Conservation (phyloP, 2,113 vertebrate species). For the Onychostoma macrolepis region DNA sequence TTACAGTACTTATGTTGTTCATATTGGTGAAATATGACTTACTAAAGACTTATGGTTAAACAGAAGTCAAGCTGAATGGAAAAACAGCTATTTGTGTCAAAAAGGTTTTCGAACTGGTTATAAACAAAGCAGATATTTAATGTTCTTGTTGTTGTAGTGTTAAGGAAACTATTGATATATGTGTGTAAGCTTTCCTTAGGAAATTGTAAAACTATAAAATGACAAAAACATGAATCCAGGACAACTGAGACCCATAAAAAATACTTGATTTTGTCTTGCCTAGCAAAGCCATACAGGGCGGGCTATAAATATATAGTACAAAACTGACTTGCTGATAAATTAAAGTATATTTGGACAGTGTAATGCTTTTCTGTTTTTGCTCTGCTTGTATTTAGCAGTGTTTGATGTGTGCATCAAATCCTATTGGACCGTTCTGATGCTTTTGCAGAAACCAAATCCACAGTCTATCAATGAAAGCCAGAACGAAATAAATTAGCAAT, state of each 20-base stretch:
- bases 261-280: background rate
- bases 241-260: background rate
- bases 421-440: background rate
- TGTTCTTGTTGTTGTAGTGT: background rate
- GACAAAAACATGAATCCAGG: conserved; percentile 2
- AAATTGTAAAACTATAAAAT: conserved; percentile 1
- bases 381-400: background rate
- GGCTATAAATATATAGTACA: conserved; percentile 5
- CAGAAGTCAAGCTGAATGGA: background rate
- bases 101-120: background rate
- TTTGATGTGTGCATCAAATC: conserved; percentile 28
- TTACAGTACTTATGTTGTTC: background rate
- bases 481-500: conserved; percentile 39
- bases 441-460: conserved; percentile 28
- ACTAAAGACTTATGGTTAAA: background rate
- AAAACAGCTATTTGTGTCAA: background rate
- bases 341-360: conserved; percentile 14
- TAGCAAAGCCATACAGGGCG: background rate
- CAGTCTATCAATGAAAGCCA: conserved; percentile 30
- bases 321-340: conserved; percentile 23
- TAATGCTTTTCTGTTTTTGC: background rate
- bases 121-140: background rate
- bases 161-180: conserved; percentile 12
- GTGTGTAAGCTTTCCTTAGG: background rate
- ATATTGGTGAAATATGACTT: background rate